Conservation (phyloP, 2,797 vertebrate species). For the Aselliscus stoliczkanus region DNA sequence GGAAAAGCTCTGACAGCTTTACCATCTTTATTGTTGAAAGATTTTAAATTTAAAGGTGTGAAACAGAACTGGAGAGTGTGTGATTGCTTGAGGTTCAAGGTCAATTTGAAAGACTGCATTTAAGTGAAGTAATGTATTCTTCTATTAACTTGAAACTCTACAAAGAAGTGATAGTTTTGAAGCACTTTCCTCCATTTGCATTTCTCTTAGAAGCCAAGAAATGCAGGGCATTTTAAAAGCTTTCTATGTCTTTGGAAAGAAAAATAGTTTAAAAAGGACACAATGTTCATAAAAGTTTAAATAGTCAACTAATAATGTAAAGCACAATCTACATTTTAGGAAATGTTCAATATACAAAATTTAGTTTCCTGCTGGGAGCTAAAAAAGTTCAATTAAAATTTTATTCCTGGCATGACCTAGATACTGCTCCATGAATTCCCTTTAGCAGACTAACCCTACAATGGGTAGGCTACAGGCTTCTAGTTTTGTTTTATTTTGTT, state of each 20-base stretch:
- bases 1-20: not conserved
- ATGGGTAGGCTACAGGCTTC: not conserved
- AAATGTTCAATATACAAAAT: constrained; percentile 6
- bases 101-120: not conserved
- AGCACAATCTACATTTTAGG: not conserved
- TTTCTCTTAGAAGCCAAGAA: constrained; percentile 38
- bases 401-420: constrained; percentile 49
- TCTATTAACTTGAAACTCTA: not conserved
- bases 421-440: constrained; percentile 40
- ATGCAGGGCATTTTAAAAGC: not conserved
- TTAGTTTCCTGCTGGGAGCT: not conserved
- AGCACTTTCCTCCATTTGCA: constrained; percentile 2
- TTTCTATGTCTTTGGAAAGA: constrained; percentile 33
- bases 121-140: not conserved
- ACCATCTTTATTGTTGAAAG: not conserved
- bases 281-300: not conserved
- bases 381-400: constrained; percentile 63
- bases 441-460: constrained; percentile 11
- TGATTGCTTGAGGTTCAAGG: not conserved
- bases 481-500: not conserved
- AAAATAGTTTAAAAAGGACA: constrained; percentile 9
- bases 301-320: constrained; percentile 11
- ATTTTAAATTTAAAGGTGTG: not conserved
- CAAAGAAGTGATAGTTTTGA: constrained; percentile 41
- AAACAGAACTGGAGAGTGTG: not conserved